phyloP scores from a whole-genome alignment of 2,113 vertebrate genomes.

The Raja brachyura region DNA sequence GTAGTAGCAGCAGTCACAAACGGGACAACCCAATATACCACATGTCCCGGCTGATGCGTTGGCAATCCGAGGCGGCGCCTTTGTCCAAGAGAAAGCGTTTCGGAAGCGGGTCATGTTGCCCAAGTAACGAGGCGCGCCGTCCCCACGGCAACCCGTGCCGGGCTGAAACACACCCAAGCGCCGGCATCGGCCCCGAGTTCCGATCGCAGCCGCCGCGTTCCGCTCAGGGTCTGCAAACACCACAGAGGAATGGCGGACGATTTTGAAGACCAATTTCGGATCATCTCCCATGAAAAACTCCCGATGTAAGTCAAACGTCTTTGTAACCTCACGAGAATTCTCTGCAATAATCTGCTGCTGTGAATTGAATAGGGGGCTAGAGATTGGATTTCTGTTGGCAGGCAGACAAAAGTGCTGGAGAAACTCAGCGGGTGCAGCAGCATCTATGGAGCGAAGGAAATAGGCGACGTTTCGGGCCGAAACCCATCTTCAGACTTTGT shows the following conservation, averaged over 20 bases:
- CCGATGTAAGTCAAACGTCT: constrained; percentile 43
- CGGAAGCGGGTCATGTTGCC: constrained; percentile 19
- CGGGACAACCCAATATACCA: too few species aligned
- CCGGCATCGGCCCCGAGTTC: background rate
- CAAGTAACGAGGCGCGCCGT: background rate
- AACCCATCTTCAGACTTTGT: too few species aligned
- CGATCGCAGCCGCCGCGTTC: background rate
- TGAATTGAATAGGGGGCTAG: background rate
- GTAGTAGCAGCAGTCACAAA: too few species aligned
- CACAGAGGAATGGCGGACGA: constrained; percentile 42
- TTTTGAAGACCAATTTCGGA: constrained; percentile 45
- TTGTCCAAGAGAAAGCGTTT: too few species aligned
- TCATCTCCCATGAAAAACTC: constrained; percentile 45
- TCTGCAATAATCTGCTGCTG: background rate
- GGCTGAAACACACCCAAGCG: background rate
- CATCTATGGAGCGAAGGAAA: too few species aligned
- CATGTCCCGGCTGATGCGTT: too few species aligned
- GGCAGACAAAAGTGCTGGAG: too few species aligned
- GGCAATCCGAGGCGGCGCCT: background rate
- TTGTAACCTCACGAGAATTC: background rate
- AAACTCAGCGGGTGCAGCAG: too few species aligned
- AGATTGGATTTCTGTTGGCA: too few species aligned
- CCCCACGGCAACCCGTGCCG: constrained; percentile 8
- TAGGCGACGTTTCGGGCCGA: too few species aligned
- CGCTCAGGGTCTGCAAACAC: background rate